These are phyloP conservation scores for Meloidogyne hapla DNA, from an alignment of 1,140 invertebrate genomes.

Conservation along the genomic window DNA sequence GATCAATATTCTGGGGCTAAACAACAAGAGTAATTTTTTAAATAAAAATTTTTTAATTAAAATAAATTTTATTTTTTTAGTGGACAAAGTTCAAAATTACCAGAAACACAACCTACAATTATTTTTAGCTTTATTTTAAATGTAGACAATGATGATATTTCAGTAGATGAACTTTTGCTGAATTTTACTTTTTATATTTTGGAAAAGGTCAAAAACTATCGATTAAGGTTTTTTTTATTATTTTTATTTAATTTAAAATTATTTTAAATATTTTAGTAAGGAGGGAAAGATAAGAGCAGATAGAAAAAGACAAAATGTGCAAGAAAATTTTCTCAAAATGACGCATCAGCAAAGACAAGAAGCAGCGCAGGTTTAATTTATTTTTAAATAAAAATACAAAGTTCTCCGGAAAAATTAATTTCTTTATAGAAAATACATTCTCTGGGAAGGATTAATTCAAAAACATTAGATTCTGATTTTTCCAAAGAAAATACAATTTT, in stretches of 20 bases:
- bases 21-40: conserved; percentile 76
- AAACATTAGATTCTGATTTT: no score
- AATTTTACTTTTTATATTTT: conserved; percentile 56
- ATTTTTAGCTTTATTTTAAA: conserved; percentile 72
- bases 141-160: conserved; percentile 29
- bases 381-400: no score
- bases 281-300: conserved; percentile 77
- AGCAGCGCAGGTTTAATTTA: conserved; percentile 50
- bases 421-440: no score
- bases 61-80: conserved; percentile 26
- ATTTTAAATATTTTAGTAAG: conserved; percentile 73
- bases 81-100: conserved; percentile 61
- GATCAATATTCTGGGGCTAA: conserved; percentile 84
- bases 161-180: conserved; percentile 36
- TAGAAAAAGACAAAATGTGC: conserved; percentile 83
- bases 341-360: conserved; percentile 77
- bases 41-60: conserved; percentile 15
- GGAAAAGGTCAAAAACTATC: conserved; percentile 74
- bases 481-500: no score
- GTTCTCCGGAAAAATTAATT: no score
- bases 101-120: conserved; percentile 73
- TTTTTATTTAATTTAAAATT: not conserved
- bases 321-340: conserved; percentile 86
- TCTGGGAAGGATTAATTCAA: no score
- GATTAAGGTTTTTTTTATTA: conserved; percentile 53